These are phyloP conservation scores for Megalops atlanticus DNA, from an alignment of 2,113 vertebrate species.

Conservation along the genomic window DNA sequence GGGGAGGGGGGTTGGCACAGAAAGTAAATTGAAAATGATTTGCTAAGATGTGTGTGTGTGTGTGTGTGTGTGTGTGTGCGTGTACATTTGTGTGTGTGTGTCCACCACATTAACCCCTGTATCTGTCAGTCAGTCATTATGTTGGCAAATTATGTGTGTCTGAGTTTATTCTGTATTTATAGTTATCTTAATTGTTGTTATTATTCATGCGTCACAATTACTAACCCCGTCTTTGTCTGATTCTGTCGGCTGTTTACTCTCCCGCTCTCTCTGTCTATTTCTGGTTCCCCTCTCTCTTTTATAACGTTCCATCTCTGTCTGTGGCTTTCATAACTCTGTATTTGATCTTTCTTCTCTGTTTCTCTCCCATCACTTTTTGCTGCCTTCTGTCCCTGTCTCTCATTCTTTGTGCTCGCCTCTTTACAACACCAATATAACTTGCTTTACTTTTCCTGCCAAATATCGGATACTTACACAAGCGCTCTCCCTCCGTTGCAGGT, in stretches of 20 bases:
- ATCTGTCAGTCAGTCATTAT: conserved; percentile 67
- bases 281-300: conserved; percentile 45
- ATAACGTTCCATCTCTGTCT: conserved; percentile 59
- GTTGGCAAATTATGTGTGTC: conserved; percentile 32
- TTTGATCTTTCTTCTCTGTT: conserved; percentile 54
- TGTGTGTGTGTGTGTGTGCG: conserved; percentile 56
- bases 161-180: conserved; percentile 56
- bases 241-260: conserved; percentile 52
- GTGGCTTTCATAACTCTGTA: conserved; percentile 57
- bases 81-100: conserved; percentile 46
- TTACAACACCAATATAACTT: background rate
- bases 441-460: background rate
- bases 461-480: conserved; percentile 13
- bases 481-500: conserved; percentile 61
- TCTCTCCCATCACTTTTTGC: conserved; percentile 37
- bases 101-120: conserved; percentile 62
- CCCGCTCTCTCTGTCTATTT: conserved; percentile 49
- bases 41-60: conserved; percentile 44
- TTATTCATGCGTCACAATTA: conserved; percentile 68
- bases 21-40: conserved; percentile 75
- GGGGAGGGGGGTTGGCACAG: conserved; percentile 57
- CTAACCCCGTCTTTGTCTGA: conserved; percentile 58
- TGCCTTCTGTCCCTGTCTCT: conserved; percentile 40
- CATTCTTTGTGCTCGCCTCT: conserved; percentile 30
- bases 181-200: conserved; percentile 68